Evolutionary conservation across 2,888 invertebrate species (phyloP), one percentile per base, ranked within the genome.

Genomic region (Thera obeliscata): DNA sequence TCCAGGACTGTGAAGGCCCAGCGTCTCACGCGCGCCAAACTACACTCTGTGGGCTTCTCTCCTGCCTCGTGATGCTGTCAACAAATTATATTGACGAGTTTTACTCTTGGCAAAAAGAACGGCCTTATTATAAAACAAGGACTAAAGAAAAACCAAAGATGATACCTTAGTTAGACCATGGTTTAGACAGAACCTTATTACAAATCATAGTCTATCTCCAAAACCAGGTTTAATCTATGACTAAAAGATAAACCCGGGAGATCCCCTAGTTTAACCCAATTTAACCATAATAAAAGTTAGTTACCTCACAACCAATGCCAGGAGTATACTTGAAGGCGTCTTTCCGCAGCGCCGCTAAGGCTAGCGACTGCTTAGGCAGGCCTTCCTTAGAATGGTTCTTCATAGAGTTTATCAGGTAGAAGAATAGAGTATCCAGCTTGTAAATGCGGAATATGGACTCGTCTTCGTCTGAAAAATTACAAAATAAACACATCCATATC

Each of bases 1-100:
- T 93, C 93, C 46, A 91, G 76, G 1, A 91, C 64, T 0, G 89
- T 88, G 84, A 76, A 91, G 0, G 86, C 87, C 88, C 89, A 89
- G 50, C 93, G 86, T 56, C 82, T 83, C 1, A 72, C 80, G 2
- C 90, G 87, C 0, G 92, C 85, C 5, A 74, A 72, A 0, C 81
- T 84, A 73, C 93, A 93, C 59, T 88, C 82, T 4, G 81, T 61
- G 0, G 84, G 43, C 69, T 81, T 86, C 41, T 88, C 91, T 0
- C 50, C 66, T 0, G 58, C 33, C 52, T 88, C 88, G 71, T 93
- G 93, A 12, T 80, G 81, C 92, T 92, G 80, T 0, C 33, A 11
- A 63, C 4, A 38, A 36, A 43, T 46, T 3, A 38, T 7, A 5
- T 43, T 2, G 4, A 43, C 38, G 6, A 6, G 22, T 8, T 43